Conservation (phyloP, 2,888 invertebrate species). For the Autographa gamma region DNA sequence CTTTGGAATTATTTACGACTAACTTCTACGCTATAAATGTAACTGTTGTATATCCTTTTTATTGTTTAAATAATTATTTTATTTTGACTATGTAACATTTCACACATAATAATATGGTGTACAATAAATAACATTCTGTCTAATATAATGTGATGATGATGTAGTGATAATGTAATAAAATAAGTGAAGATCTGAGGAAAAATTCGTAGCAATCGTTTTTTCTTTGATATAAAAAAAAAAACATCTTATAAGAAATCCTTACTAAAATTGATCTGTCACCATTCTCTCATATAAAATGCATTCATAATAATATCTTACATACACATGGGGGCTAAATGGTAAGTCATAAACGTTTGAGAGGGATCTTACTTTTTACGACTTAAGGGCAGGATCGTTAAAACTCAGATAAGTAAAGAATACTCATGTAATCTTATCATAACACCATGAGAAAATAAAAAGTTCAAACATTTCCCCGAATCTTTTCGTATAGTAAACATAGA, state of each 20-base stretch:
- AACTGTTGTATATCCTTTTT: too few relatives aligned
- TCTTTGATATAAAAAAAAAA: neutral
- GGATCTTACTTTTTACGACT: conserved; percentile 31
- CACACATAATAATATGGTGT: too few relatives aligned
- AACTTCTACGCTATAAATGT: too few relatives aligned
- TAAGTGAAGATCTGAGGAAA: too few relatives aligned
- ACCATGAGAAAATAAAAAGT: neutral
- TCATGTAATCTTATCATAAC: neutral
- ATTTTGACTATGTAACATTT: too few relatives aligned
- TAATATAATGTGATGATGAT: too few relatives aligned
- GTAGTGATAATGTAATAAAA: too few relatives aligned
- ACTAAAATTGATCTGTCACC: neutral
- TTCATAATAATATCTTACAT: neutral
- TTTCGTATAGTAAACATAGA: neutral
- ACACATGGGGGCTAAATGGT: neutral
- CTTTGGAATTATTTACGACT: too few relatives aligned
- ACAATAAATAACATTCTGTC: too few relatives aligned
- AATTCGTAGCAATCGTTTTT: too few relatives aligned
- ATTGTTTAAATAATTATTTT: too few relatives aligned
- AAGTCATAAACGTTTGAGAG: conserved; percentile 20
- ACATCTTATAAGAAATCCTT: neutral
- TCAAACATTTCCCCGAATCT: too few relatives aligned
- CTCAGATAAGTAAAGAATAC: neutral
- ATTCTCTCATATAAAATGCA: conserved; percentile 1
- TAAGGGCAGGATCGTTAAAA: conserved; percentile 13